Conservation (phyloP, 2,797 vertebrate species). For the Podargus strigoides region DNA sequence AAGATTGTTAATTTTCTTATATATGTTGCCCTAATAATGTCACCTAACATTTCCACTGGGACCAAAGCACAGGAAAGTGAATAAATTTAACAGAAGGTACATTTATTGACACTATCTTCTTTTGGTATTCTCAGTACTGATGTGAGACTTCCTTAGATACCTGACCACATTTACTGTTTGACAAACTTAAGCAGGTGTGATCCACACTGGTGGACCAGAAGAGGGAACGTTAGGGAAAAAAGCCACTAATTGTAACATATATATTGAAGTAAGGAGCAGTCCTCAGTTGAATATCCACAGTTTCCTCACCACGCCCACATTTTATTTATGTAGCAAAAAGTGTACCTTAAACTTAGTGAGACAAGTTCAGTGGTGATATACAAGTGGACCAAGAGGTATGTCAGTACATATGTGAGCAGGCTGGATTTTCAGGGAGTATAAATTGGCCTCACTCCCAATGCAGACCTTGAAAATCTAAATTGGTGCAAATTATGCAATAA, state of each 20-base stretch:
- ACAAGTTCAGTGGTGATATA: neutral
- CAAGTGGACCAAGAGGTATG: neutral
- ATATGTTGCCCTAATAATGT: neutral
- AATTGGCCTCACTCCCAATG: neutral
- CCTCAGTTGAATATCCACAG: neutral
- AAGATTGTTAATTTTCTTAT: neutral
- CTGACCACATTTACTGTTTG: neutral
- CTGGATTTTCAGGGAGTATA: neutral
- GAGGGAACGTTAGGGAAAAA: neutral
- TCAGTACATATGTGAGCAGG: neutral
- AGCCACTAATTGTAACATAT: neutral
- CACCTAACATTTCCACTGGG: neutral
- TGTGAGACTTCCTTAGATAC: neutral
- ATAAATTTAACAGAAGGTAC: neutral
- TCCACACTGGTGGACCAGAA: neutral
- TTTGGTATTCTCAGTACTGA: neutral
- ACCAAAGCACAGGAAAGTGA: neutral
- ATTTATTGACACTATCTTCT: neutral
- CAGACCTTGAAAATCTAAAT: neutral
- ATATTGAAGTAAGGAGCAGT: neutral
- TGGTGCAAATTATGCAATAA: neutral
- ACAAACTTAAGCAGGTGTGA: neutral
- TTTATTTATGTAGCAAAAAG: neutral
- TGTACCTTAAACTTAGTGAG: neutral
- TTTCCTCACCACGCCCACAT: neutral